Conservation (phyloP, 1,140 invertebrate species). For the Drosophila ercepeae region DNA sequence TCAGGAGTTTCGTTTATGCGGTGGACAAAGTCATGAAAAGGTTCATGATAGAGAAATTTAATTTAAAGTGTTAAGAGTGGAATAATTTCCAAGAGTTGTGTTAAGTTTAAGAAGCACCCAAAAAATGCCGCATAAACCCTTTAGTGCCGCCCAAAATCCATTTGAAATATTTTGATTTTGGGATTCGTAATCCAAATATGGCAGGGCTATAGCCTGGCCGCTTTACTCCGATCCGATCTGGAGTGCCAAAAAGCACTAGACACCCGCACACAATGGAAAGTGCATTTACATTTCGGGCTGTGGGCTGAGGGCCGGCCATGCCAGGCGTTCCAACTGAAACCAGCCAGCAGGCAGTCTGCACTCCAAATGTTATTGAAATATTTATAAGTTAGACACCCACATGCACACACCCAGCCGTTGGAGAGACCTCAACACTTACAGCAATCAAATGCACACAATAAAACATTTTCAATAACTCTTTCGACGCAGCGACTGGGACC, state of each 20-base stretch:
- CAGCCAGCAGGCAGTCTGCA: constrained; percentile 48
- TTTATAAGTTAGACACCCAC: constrained; percentile 78
- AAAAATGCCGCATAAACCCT: too few relatives aligned
- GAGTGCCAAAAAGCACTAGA: constrained; percentile 75
- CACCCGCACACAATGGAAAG: constrained; percentile 76
- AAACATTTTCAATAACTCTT: constrained; percentile 83
- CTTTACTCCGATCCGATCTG: constrained; percentile 20
- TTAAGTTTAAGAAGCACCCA: too few relatives aligned
- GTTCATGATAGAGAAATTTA: neutral
- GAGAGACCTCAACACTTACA: constrained; percentile 71
- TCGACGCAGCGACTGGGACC: constrained; percentile 66
- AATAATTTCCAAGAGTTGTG: too few relatives aligned
- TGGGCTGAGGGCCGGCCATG: neutral
- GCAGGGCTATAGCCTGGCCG: constrained; percentile 26
- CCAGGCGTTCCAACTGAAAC: constrained; percentile 29
- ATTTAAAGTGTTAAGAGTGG: too few relatives aligned
- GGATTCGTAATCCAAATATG: constrained; percentile 66
- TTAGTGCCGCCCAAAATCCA: neutral
- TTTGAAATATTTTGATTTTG: constrained; percentile 40
- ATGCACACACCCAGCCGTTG: constrained; percentile 18
- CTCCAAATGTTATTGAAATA: constrained; percentile 82
- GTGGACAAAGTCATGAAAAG: constrained; percentile 2
- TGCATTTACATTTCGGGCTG: constrained; percentile 68
- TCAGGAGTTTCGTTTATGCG: constrained; percentile 44
- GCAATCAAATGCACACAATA: constrained; percentile 81